Base-by-base conservation (phyloP, 2,113 vertebrate species). In the Symphodus melops region DNA sequence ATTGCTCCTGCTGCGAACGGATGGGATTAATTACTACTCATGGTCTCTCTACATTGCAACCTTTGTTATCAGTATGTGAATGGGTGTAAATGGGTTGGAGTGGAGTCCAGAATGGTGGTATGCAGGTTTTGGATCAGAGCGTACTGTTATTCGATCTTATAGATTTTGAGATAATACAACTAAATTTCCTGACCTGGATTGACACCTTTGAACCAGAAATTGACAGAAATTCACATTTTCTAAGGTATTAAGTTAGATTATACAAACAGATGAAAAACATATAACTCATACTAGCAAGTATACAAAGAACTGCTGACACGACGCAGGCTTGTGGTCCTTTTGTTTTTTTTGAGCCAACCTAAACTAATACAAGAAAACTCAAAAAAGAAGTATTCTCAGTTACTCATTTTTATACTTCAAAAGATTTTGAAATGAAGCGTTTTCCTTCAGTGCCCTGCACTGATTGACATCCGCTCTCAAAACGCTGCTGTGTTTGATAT, bases 91-190 rank as follows among this genome's bases (percentile, higher is more conserved):
- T 25, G 25, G 25, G 25, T 25, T 2, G 25, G 25, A 2, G 59
- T 84, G 86, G 75, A 85, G 73, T 44, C 37, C 44, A 72, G 62
- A 73, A 62, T 59, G 61, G 57, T 63, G 54, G 21, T 51, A 16
- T 54, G 21, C 25, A 37, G 42, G 23, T 42, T 46, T 33, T 72
- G 68, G 59, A 65, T 72, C 41, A 72, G 20, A 39, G 39, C 51
- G 42, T 42, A 28, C 7, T 16, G 39, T 36, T 8, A 52, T 4
- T 17, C 46, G 46, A 5, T 17, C 7, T 14, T 4, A 14, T 6
- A 3, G 16, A 48, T 17, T 19, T 16, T 13, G 13, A 14, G 12
- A 10, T 12, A 0, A 9, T 14, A 5, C 1, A 20, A 16, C n/a
- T 33, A 33, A 33, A 44, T 11, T 19, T 49, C 23, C 25, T 66